A percentile compares a stretch with the other conserved stretches of the same genome.
phyloP scores from a whole-genome alignment of 2,113 vertebrate species.

The Mustela nigripes region DNA sequence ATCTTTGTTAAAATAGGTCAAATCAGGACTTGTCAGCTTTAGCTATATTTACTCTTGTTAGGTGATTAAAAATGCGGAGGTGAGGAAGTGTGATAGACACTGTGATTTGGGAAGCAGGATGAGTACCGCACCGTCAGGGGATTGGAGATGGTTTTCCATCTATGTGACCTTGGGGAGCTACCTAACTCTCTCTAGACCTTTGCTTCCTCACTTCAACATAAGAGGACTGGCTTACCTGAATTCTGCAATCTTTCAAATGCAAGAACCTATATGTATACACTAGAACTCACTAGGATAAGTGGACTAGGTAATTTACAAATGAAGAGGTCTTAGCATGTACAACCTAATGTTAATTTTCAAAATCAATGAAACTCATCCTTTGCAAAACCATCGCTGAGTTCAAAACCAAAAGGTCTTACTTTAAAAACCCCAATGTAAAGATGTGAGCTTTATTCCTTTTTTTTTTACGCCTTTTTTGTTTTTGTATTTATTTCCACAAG shows the following conservation, averaged over 20 bases:
- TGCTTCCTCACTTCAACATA: background rate
- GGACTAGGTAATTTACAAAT: background rate
- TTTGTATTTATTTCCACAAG: background rate
- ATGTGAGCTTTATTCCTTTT: constrained; percentile 5
- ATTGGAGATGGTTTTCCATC: too few relatives aligned
- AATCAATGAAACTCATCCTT: background rate
- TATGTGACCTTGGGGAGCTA: fast-evolving
- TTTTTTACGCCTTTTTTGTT: background rate
- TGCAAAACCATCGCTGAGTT: background rate
- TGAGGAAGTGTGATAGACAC: background rate
- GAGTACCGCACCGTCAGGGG: background rate
- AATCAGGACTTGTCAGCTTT: background rate
- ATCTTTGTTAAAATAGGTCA: constrained; percentile 33
- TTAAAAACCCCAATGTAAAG: background rate
- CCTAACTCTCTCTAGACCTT: background rate
- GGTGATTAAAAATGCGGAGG: constrained; percentile 24
- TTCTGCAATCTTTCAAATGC: background rate
- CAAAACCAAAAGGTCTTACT: constrained; percentile 27
- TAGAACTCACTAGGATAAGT: background rate
- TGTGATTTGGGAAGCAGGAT: background rate
- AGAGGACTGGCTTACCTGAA: background rate
- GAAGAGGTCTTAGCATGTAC: background rate
- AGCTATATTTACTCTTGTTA: background rate
- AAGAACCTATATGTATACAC: background rate
- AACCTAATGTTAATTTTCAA: background rate